A percentile compares a stretch with the other conserved stretches of the same genome.
phyloP scores from a whole-genome alignment of 37 sponge, comb jelly and placozoan species.

The Haliclona indistincta region DNA sequence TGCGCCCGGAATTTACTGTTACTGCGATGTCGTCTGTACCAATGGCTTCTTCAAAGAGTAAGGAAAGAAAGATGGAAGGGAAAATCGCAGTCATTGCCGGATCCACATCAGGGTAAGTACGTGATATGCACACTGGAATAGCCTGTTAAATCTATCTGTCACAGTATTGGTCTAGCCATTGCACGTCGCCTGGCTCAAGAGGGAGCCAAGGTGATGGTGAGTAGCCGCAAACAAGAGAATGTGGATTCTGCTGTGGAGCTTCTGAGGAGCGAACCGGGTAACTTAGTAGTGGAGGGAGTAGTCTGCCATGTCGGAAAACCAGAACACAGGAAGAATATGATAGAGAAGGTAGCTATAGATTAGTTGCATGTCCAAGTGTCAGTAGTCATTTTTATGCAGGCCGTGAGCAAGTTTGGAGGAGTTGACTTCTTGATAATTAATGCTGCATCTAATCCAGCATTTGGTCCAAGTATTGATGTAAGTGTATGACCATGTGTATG shows the following conservation, averaged over 20 bases:
- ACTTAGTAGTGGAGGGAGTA: slow-evolving; percentile 69
- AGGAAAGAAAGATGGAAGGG: slow-evolving; percentile 63
- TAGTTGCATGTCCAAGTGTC: too few relatives aligned
- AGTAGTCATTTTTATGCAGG: too few relatives aligned
- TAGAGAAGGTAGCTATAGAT: too few relatives aligned
- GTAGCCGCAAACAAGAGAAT: slow-evolving; percentile 87
- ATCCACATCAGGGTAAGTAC: slow-evolving; percentile 83
- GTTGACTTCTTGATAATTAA: slow-evolving; percentile 96
- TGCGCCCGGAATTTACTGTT: too few relatives aligned
- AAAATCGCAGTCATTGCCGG: slow-evolving; percentile 81
- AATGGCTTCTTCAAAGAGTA: too few relatives aligned
- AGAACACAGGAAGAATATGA: slow-evolving; percentile 78
- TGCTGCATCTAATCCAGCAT: slow-evolving; percentile 90
- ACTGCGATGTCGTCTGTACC: too few relatives aligned
- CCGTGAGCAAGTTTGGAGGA: slow-evolving; percentile 78
- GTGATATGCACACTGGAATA: too few relatives aligned
- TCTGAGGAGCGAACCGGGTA: slow-evolving; percentile 39
- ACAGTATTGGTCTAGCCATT: slow-evolving; percentile 93
- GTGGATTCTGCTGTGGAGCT: slow-evolving; percentile 70
- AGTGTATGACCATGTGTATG: too few relatives aligned
- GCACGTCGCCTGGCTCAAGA: slow-evolving; percentile 81
- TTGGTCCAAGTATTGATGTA: slow-evolving; percentile 76
- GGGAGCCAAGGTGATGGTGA: slow-evolving; percentile 93
- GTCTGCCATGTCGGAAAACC: slow-evolving; percentile 95
- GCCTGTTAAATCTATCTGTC: too few relatives aligned